Base-by-base conservation (phyloP, 2,113 vertebrate genomes). In the Muntiacus muntjak region DNA sequence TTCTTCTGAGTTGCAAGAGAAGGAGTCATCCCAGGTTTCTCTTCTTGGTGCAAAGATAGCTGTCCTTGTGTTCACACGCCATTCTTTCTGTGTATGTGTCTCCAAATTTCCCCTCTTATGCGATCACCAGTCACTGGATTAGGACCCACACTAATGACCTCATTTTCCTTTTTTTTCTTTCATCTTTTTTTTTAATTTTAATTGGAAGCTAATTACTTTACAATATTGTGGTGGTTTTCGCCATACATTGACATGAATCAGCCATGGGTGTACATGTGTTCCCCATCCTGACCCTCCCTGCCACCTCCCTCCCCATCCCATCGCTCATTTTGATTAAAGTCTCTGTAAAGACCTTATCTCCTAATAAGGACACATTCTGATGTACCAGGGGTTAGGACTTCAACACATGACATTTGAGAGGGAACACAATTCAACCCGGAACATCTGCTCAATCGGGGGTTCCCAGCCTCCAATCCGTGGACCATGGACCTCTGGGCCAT, bases 311-410 rank as follows among this genome's bases (percentile, higher is more conserved):
- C 64, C 33, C 16, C 17, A 67, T 21, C 16, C 33, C 64, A 67
- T 21, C 64, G 8, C 16, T 67, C 64, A 67, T 67, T 67, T 67
- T 45, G 9, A 52, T 88, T 93, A 50, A 86, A 78, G 12, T 19
- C 23, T 54, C 50, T 94, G 4, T 62, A 82, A 94, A 82, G 23
- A 79, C 76, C 12, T 93, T 50, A 62, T 15, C 23, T 33, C 55
- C 88, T 79, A 85, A 92, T 55, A 81, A 94, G 28, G 25, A 81
- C 71, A 58, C 36, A 84, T 55, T 58, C 54, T 55, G 12, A 95
- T 3, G 12, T 26, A 45, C 25, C 12, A 4, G 43, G n/a, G 9
- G 3, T 86, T 91, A 91, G 43, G 60, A 57, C 25, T 74, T 91
- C 25, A 36, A 43, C 60, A 89, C 30, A 4, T 17, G 81, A 82